Percentiles rank a stretch among this genome's conserved stretches.
Conservation (phyloP, 2,113 vertebrate species). For the Candoia aspera region DNA sequence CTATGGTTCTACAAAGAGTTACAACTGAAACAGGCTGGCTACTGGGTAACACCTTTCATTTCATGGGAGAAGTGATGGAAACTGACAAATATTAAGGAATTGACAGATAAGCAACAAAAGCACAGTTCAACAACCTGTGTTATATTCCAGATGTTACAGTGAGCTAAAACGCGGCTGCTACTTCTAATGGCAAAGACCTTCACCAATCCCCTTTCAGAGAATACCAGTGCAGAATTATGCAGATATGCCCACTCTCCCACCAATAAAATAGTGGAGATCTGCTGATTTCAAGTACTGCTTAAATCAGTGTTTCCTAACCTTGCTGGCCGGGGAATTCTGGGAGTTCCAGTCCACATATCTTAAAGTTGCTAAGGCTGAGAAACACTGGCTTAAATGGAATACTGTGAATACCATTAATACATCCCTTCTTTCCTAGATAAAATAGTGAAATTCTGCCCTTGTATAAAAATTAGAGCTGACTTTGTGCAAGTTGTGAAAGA, state of each 20-base stretch:
- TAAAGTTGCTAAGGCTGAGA: too few species aligned
- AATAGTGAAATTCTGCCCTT: background rate
- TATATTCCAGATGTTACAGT: background rate
- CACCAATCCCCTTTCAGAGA: background rate
- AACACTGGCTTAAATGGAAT: background rate
- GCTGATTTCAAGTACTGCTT: background rate
- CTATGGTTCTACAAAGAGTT: background rate
- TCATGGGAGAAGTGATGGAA: background rate
- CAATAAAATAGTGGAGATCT: background rate
- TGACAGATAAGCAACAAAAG: background rate
- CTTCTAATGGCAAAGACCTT: background rate
- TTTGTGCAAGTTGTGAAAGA: background rate
- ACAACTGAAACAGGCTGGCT: background rate
- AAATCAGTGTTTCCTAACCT: too few species aligned
- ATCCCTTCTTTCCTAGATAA: background rate
- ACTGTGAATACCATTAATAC: background rate
- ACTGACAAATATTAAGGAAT: background rate
- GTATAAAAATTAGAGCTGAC: background rate
- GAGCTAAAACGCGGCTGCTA: background rate
- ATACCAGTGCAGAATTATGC: background rate
- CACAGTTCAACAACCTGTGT: background rate
- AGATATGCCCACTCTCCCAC: background rate
- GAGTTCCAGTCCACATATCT: too few species aligned
- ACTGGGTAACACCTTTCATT: background rate
- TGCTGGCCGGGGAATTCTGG: too few species aligned